Evolutionary conservation across 2,888 invertebrate genomes (phyloP).

Genomic region (Coleophora flavipennella): DNA sequence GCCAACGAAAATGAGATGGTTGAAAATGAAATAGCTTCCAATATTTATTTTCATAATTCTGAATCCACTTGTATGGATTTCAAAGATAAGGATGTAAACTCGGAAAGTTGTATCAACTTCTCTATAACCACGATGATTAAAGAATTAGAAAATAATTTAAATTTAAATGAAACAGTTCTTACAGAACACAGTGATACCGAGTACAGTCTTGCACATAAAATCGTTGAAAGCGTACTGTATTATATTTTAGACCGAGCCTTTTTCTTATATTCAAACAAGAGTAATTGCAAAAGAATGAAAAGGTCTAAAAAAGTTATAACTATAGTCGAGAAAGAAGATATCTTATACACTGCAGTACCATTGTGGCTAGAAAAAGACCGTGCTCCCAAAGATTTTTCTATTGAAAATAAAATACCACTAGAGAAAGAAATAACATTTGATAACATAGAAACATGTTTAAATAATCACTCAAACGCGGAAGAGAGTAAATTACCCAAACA

Average conservation of each 20-base stretch:
- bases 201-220: constrained; percentile 25
- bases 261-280: constrained; percentile 28
- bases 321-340: constrained; percentile 53
- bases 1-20: constrained; percentile 1
- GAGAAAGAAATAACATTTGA: no score
- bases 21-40: background rate
- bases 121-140: constrained; percentile 42
- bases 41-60: constrained; percentile 1
- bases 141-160: constrained; percentile 34
- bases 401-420: no score
- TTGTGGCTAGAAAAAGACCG: constrained; percentile 23
- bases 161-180: constrained; percentile 33
- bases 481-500: background rate
- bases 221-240: constrained; percentile 49
- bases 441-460: constrained; percentile 8
- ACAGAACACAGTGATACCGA: constrained; percentile 41
- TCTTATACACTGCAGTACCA: constrained; percentile 40
- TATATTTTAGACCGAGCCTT: constrained; percentile 46
- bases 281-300: constrained; percentile 18
- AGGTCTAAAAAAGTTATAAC: constrained; percentile 41
- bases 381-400: background rate
- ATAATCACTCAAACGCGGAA: background rate
- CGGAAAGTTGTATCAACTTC: constrained; percentile 2
- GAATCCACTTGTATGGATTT: background rate
- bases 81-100: constrained; percentile 2